Evolutionary conservation across 2,888 invertebrate species (phyloP), one percentile per base, ranked within the genome.

Genomic region (Athrips mouffetella): DNA sequence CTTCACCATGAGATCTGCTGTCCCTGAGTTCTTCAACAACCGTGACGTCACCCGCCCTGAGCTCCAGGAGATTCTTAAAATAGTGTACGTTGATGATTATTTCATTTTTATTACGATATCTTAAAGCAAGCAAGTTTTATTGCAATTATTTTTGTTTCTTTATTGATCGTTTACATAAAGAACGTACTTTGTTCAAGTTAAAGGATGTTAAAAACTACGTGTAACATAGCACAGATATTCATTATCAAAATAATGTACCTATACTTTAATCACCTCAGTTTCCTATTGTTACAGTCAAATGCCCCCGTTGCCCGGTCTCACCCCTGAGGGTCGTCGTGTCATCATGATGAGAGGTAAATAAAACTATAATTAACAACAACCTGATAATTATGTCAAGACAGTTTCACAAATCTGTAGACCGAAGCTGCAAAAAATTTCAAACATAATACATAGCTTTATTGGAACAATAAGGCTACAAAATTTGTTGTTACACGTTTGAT

Each of bases 1-100:
- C 80, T 95, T 95, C 76, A 95, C 96, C 7, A 94, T 95, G 94
- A 90, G 95, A 16, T 90, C 93, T 3, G 94, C 94, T 1, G 91
- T 94, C 25, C 96, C 96, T 0, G 96, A 96, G 72, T 94, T 96
- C 80, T 96, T 95, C 78, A 84, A 89, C 50, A 92, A 94, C 72
- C 90, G 95, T 54, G 95, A 96, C 68, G 90, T 95, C 53, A 91
- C 84, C 7, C 90, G 91, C 37, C 92, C 93, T 0, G 94, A 94
- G 63, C 77, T 95, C n/a, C 90, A 91, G 63, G 92, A 93, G 59
- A 91, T 95, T 45, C 73, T 91, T 48, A 91, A 91, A 60, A 77
- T 91, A 64, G 90, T 93, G 95, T 95, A 89, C 92, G 91, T 86
- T 15, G 2, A 18, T 5, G 10, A 30, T 10, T 10, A 5, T 27